Evolutionary conservation across 2,797 vertebrate genomes (phyloP), one percentile per base, ranked within the genome.

Genomic region (Bovichtus variegatus): DNA sequence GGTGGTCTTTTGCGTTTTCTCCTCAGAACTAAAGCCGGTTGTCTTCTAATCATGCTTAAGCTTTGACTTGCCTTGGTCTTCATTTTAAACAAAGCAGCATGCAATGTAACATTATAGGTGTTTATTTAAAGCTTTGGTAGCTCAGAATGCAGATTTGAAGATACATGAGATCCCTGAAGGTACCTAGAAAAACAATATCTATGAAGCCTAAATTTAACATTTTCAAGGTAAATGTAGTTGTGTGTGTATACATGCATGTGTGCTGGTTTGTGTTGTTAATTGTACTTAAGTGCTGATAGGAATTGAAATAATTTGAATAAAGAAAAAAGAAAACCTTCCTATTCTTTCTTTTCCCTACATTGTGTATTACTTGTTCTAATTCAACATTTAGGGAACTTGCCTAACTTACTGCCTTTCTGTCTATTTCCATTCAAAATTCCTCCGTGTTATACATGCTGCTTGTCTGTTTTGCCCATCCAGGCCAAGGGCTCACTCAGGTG

Each of bases 401-500:
- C 54, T 44, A 19, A 9, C 29, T 36, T 3, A 2, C 11, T 19
- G 3, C 27, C 16, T 5, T 9, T 51, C 31, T 23, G 18, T 67
- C 8, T 69, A 11, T 31, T 27, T 5, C 27, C 0, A 34, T 66
- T 21, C 4, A 6, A 41, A 21, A 23, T 0, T 41, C 4, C 7
- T 21, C 9, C 38, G 3, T 34, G 12, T 16, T 6, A 0, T 16
- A 11, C 29, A 1, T 29, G 16, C 34, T 31, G n/a, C 9, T n/a
- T 12, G 3, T 64, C 2, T 51, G 9, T 21, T 31, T 0, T 44
- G 6, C 76, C 13, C 10, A 1, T 63, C 3, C 83, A 99, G 98
- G 98, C 68, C 97, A 99, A 76, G 97, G 98, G 8, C 96, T 99
- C 94, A 97, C 96, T 78, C 97, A 96, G 86, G 98, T 96, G 73